A percentile compares a stretch with the other conserved stretches of the same genome.
Conservation (phyloP, 1,140 invertebrate species). For the Eupeodes corollae region DNA sequence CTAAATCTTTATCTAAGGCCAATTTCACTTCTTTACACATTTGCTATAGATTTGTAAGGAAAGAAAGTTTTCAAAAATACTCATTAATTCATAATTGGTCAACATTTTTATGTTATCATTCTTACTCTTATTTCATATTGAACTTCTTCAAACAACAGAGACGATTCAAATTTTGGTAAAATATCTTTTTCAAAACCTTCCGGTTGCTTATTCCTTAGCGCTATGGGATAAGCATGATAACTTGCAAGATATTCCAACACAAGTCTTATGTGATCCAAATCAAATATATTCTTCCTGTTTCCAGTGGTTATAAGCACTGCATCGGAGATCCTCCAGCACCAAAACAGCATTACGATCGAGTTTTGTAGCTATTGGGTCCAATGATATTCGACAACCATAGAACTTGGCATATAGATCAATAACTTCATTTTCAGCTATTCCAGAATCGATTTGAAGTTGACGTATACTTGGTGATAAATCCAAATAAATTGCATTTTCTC, state of each 20-base stretch:
- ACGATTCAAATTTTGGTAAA: constrained; percentile 28
- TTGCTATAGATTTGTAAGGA: constrained; percentile 1
- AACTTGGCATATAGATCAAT: constrained; percentile 42
- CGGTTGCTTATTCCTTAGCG: constrained; percentile 41
- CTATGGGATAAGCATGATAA: constrained; percentile 48
- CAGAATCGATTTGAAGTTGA: constrained; percentile 40
- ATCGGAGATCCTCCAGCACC: constrained; percentile 46
- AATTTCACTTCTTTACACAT: constrained; percentile 2
- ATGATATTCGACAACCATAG: constrained; percentile 42
- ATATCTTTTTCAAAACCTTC: constrained; percentile 39
- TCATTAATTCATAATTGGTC: background rate
- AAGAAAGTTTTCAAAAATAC: background rate
- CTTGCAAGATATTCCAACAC: constrained; percentile 41
- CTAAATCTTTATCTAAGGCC: constrained; percentile 11
- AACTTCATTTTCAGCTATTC: constrained; percentile 30
- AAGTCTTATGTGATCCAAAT: constrained; percentile 39
- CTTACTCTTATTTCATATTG: constrained; percentile 7
- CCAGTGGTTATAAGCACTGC: constrained; percentile 39
- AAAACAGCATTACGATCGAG: constrained; percentile 46
- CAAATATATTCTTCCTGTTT: constrained; percentile 40
- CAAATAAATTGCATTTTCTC: constrained; percentile 46
- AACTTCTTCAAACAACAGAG: constrained; percentile 18
- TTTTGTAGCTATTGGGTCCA: constrained; percentile 27
- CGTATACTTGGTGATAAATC: constrained; percentile 40
- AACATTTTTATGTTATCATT: background rate